Percentiles rank a stretch among this genome's conserved stretches.
Evolutionary conservation across 2,797 vertebrate genomes (phyloP).

Genomic region (Decapterus maruadsi): DNA sequence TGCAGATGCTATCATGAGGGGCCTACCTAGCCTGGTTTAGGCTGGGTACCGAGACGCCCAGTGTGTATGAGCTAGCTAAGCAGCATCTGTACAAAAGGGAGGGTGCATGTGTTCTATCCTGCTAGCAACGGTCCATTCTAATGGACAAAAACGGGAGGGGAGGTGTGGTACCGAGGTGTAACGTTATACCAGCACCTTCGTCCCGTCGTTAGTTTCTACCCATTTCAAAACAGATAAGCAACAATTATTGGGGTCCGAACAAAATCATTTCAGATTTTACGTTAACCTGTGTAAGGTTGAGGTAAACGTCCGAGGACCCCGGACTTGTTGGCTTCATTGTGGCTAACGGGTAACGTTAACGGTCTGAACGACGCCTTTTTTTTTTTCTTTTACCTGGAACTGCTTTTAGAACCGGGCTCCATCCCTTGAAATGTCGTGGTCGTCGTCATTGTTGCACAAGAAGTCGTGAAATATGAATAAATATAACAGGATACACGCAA

Average conservation of each 20-base stretch:
- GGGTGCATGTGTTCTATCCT: conserved; percentile 28
- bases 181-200: background rate
- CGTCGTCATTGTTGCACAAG: conserved; percentile 83
- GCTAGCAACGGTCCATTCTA: conserved; percentile 42
- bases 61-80: conserved; percentile 23
- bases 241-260: too few species aligned
- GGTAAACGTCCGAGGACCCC: conserved; percentile 30
- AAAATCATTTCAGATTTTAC: background rate
- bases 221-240: background rate
- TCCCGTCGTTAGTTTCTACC: background rate
- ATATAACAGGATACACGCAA: conserved; percentile 18
- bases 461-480: conserved; percentile 27
- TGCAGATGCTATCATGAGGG: background rate
- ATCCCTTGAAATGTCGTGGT: conserved; percentile 87
- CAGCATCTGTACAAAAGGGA: conserved; percentile 59
- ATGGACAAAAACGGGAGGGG: conserved; percentile 26
- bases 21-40: background rate
- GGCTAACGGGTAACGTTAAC: conserved; percentile 38
- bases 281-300: background rate
- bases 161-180: conserved; percentile 58
- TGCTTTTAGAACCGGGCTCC: conserved; percentile 86
- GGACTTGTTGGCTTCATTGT: conserved; percentile 33
- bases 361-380: conserved; percentile 41
- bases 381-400: conserved; percentile 82
- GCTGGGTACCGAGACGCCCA: background rate